phyloP scores from a whole-genome alignment of 1,140 invertebrate genomes.

The Drosophila yakuba region DNA sequence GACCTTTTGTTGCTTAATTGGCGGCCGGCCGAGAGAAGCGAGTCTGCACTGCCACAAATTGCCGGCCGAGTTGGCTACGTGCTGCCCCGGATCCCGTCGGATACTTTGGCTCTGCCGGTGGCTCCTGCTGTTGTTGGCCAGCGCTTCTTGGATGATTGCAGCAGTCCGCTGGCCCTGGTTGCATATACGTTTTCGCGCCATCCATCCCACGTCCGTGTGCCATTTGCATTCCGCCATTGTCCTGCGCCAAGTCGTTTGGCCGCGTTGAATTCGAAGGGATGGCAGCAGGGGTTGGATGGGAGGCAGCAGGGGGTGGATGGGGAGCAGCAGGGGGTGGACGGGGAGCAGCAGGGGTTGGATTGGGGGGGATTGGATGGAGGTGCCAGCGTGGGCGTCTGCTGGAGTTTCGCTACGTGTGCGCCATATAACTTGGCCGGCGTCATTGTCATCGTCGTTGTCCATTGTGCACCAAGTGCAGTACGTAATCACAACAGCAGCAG shows the following conservation, averaged over 20 bases:
- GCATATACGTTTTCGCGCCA: constrained; percentile 53
- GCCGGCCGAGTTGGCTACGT: constrained; percentile 20
- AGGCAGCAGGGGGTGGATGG: not conserved
- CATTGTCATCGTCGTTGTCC: constrained; percentile 52
- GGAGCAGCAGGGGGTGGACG: too few species aligned
- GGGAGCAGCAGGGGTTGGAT: not conserved
- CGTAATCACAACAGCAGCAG: constrained; percentile 66
- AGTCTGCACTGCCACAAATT: constrained; percentile 61
- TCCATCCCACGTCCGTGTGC: constrained; percentile 58
- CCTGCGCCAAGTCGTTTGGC: constrained; percentile 53
- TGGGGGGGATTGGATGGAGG: not conserved
- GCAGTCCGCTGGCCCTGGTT: constrained; percentile 19
- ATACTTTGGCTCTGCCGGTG: too few species aligned
- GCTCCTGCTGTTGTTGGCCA: too few species aligned
- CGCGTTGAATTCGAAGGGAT: not conserved
- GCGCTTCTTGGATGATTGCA: constrained; percentile 20
- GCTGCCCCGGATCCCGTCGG: constrained; percentile 30
- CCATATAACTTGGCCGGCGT: constrained; percentile 69
- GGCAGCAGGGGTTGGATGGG: too few species aligned
- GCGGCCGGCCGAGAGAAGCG: constrained; percentile 48
- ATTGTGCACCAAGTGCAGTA: constrained; percentile 57
- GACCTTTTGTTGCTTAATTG: constrained; percentile 76
- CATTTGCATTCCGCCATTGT: constrained; percentile 78
- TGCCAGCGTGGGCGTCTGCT: constrained; percentile 14
- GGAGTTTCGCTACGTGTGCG: constrained; percentile 64